Evolutionary conservation across 2,797 vertebrate species (phyloP), one percentile per base, ranked within the genome.

Genomic region (Sebastes vulpes): DNA sequence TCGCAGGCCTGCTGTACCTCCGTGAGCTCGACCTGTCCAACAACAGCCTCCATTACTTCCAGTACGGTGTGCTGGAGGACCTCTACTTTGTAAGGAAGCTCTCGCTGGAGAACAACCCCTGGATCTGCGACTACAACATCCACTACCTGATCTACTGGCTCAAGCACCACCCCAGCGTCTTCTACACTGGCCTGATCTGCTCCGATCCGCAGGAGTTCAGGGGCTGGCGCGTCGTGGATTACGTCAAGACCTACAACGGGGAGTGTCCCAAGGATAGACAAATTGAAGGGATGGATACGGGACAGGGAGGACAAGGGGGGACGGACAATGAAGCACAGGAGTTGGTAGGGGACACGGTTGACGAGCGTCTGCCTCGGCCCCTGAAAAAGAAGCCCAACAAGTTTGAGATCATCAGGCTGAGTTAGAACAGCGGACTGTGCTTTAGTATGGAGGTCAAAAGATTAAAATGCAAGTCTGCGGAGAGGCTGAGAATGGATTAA

Each of bases 141-240:
- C 99, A 99, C 93, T 99, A 99, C 91, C 95, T 99, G 93, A 96
- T 97, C 93, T 99, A 99, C 91, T 99, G 99, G 99, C 91, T 99
- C 75, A 98, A 97, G 86, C 98, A 98, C 76, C 99, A 99, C 84
- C 97, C 97, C 1, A 96, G 95, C 0, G 97, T 99, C 65, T 92
- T 93, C 65, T 94, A 97, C 90, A 96, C 88, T 0, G 98, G 98
- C 63, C 96, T 99, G 73, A 93, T 96, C 80, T 99, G 99, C 92
- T 96, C 96, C 61, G 95, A 67, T 16, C 99, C 99, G 0, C 92
- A 89, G 31, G 98, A 99, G 90, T 99, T 98, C 94, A 96, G 92
- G 84, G 97, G 97, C 56, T 99, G 99, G 98, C 93, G 93, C 1
- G 98, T 99, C 2, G 97, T 97, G 72, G 97, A 97, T 54, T 99